Evolutionary conservation across 2,797 vertebrate genomes (phyloP).

Genomic region (Tolypeutes matacus): DNA sequence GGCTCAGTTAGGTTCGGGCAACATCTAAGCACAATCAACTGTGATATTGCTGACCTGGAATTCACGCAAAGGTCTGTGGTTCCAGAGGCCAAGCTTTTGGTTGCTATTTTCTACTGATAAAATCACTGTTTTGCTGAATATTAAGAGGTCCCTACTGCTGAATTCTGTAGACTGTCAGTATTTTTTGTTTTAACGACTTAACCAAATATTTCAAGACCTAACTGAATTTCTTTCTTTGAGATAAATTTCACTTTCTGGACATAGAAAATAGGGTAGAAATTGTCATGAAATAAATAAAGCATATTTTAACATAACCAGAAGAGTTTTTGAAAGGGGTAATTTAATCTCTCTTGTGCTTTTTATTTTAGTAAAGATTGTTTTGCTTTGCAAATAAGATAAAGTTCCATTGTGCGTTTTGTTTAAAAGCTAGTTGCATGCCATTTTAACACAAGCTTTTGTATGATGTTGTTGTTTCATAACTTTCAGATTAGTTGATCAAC

Average conservation of each 20-base stretch:
- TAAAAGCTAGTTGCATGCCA: constrained; percentile 53
- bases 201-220: not conserved
- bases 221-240: not conserved
- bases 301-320: constrained; percentile 12
- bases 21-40: not conserved
- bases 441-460: constrained; percentile 63
- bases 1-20: not conserved
- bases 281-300: not conserved
- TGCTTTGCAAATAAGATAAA: constrained; percentile 34
- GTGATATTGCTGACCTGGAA: not conserved
- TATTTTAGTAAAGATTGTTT: constrained; percentile 19
- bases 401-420: constrained; percentile 1
- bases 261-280: constrained; percentile 34
- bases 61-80: not conserved
- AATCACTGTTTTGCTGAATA: not conserved
- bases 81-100: not conserved
- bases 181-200: not conserved
- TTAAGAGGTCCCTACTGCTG: not conserved
- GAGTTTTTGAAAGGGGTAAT: not conserved
- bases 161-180: not conserved
- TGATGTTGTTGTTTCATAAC: constrained; percentile 72
- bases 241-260: not conserved
- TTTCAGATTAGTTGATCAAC: constrained; percentile 76
- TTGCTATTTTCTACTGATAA: not conserved
- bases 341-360: not conserved